phyloP scores from a whole-genome alignment of 1,140 invertebrate genomes.

The Heterodera schachtii region DNA sequence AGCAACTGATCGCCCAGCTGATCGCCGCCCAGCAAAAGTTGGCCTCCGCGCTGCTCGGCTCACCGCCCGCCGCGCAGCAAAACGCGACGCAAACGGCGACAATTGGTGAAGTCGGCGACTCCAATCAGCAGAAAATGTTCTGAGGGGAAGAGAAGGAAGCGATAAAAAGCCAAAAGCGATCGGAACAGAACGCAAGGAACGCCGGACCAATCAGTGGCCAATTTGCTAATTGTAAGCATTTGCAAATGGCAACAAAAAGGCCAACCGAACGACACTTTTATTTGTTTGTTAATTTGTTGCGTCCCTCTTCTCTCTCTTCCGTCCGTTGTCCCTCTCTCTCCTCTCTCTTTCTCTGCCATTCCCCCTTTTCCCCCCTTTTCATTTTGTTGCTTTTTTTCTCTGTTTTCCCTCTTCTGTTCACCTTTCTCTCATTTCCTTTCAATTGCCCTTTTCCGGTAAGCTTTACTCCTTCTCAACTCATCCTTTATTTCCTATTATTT shows the following conservation, averaged over 20 bases:
- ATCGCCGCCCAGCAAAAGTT: slow-evolving; percentile 23
- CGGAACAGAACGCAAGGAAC: too few species aligned
- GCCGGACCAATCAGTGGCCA: too few species aligned
- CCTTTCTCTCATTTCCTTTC: not conserved
- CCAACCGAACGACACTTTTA: too few species aligned
- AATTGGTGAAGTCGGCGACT: not conserved
- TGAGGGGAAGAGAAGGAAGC: not conserved
- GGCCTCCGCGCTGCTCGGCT: slow-evolving; percentile 13
- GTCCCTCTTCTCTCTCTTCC: too few species aligned
- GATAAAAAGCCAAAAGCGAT: too few species aligned
- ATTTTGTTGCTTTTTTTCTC: not conserved
- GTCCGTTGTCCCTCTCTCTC: too few species aligned
- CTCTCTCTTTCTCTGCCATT: too few species aligned
- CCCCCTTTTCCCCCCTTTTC: too few species aligned
- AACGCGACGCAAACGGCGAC: not conserved
- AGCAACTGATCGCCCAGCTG: slow-evolving; percentile 18
- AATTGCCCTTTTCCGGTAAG: not conserved
- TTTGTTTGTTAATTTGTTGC: too few species aligned
- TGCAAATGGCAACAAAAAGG: too few species aligned
- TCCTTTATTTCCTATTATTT: too few species aligned
- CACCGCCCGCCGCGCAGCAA: not conserved
- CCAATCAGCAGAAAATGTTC: slow-evolving; percentile 8
- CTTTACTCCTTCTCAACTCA: not conserved
- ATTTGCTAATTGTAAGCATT: too few species aligned
- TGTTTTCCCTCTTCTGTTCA: not conserved